phyloP scores from a whole-genome alignment of 2,113 vertebrate species.

The Pterocles burchelli region DNA sequence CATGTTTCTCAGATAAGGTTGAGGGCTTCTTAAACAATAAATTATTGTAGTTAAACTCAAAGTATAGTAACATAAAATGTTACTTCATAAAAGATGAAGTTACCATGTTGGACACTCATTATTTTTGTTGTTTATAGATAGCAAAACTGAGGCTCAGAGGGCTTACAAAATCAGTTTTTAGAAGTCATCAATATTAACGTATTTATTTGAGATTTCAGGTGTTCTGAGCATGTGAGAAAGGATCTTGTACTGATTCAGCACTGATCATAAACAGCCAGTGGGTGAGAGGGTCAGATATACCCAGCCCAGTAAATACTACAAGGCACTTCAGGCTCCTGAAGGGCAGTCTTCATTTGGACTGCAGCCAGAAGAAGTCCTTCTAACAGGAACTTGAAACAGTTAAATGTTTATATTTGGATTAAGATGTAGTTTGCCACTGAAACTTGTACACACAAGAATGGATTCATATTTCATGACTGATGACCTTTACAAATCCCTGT shows the following conservation, averaged over 20 bases:
- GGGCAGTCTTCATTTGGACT: background rate
- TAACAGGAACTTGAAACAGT: background rate
- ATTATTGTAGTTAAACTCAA: background rate
- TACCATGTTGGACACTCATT: background rate
- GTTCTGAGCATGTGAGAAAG: background rate
- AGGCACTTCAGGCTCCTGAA: background rate
- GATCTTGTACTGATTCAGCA: background rate
- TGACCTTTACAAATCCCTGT: constrained; percentile 34
- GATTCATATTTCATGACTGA: constrained; percentile 43
- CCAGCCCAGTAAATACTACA: background rate
- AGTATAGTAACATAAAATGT: background rate
- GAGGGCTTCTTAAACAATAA: background rate
- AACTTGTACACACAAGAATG: constrained; percentile 14
- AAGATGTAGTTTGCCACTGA: constrained; percentile 39
- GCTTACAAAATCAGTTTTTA: background rate
- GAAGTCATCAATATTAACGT: background rate
- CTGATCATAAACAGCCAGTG: fast-evolving
- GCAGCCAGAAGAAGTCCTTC: background rate
- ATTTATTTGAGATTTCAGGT: background rate
- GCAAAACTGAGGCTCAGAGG: background rate
- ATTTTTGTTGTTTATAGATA: background rate
- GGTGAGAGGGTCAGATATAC: background rate
- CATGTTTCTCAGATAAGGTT: background rate
- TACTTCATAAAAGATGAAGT: background rate
- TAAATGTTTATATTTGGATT: constrained; percentile 16